These are phyloP conservation scores for Byasa hedistus DNA, from an alignment of 2,888 invertebrate genomes.

Conservation along the genomic window DNA sequence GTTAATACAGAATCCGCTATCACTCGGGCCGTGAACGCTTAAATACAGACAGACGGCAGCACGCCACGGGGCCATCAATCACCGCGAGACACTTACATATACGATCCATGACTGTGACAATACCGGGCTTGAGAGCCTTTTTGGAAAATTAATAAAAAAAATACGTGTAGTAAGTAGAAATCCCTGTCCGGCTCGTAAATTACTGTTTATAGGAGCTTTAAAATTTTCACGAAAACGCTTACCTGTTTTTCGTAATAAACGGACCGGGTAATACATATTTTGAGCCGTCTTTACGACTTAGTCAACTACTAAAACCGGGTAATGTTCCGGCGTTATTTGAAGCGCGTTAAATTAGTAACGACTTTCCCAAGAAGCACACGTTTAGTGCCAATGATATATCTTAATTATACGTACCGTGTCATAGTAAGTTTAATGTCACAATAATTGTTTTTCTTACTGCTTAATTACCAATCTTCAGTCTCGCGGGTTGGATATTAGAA, in stretches of 20 bases:
- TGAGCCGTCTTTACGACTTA: constrained; percentile 5
- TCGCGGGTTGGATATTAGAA: too few species aligned
- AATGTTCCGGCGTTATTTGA: constrained; percentile 2
- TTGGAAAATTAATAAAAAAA: constrained; percentile 43
- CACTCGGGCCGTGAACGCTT: constrained; percentile 29
- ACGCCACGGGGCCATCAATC: constrained; percentile 63
- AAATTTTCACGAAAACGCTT: constrained; percentile 16
- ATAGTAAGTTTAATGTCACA: background rate
- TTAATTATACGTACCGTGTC: background rate
- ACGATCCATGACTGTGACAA: constrained; percentile 46
- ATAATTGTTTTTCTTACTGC: too few species aligned
- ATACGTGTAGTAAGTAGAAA: constrained; percentile 43
- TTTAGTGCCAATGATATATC: background rate
- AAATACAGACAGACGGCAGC: constrained; percentile 40
- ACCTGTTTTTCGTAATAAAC: constrained; percentile 13
- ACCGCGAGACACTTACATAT: constrained; percentile 56
- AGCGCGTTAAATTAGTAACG: background rate
- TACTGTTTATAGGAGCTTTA: constrained; percentile 11
- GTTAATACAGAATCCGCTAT: background rate
- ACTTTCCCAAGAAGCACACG: constrained; percentile 1
- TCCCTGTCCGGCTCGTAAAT: constrained; percentile 36
- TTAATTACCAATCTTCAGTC: too few species aligned
- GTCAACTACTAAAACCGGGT: constrained; percentile 5
- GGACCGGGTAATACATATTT: constrained; percentile 10
- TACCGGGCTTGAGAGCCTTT: constrained; percentile 44